These are phyloP conservation scores for Prietella phreatophila DNA, from an alignment of 2,113 vertebrate species.

Conservation along the genomic window DNA sequence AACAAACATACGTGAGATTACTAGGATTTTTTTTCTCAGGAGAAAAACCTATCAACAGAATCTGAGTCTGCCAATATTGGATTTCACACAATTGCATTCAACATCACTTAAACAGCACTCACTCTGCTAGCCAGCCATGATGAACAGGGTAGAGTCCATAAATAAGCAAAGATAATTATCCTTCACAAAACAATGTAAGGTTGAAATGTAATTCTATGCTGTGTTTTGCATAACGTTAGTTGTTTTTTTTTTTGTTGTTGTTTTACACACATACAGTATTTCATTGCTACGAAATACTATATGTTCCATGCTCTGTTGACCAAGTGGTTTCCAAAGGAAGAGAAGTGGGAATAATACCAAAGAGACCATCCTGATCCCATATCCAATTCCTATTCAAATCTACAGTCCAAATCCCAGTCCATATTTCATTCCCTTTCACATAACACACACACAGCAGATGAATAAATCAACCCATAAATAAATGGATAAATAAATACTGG, in stretches of 20 bases:
- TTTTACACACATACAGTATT: neutral
- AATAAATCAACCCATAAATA: conserved; percentile 24
- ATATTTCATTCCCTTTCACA: conserved; percentile 53
- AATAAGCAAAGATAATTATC: neutral
- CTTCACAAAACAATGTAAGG: neutral
- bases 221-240: neutral
- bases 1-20: neutral
- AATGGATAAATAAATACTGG: neutral
- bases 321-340: conserved; percentile 16
- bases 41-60: neutral
- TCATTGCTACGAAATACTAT: neutral
- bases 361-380: conserved; percentile 25
- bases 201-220: neutral
- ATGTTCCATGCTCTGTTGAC: conserved; percentile 12
- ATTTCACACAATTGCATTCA: neutral
- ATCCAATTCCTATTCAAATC: conserved; percentile 57
- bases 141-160: neutral
- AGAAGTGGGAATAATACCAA: conserved; percentile 22
- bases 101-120: neutral
- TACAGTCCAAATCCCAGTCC: conserved; percentile 46
- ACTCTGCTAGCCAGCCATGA: neutral
- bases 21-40: neutral
- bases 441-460: neutral
- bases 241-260: neutral
- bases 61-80: neutral